These are phyloP conservation scores for Rhagium mordax DNA, from an alignment of 2,888 invertebrate genomes.

Conservation along the genomic window DNA sequence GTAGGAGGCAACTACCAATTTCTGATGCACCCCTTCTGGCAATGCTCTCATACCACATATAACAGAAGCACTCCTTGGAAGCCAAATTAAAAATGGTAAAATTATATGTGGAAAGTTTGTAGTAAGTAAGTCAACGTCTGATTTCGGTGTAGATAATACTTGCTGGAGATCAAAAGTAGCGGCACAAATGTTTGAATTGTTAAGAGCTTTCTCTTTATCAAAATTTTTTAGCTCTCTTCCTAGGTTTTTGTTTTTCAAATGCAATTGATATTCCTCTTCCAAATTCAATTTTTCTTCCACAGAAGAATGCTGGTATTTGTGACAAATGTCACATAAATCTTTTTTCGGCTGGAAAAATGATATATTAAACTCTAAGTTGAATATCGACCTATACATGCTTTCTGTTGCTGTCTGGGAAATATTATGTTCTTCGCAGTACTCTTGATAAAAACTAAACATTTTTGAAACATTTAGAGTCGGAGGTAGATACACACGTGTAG, in stretches of 20 bases:
- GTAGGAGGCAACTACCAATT: conserved; percentile 42
- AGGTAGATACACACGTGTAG: conserved; percentile 31
- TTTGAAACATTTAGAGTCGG: conserved; percentile 41
- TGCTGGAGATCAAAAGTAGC: conserved; percentile 41
- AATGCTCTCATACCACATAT: conserved; percentile 44
- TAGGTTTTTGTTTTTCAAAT: conserved; percentile 50
- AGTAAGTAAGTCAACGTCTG: conserved; percentile 38
- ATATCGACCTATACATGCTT: conserved; percentile 41
- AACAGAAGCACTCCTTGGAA: conserved; percentile 33
- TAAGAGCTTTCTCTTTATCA: conserved; percentile 22
- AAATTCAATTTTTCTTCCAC: conserved; percentile 18
- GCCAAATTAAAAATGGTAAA: conserved; percentile 39
- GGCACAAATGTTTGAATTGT: conserved; percentile 14
- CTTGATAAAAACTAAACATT: conserved; percentile 38
- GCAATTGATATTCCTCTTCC: conserved; percentile 43
- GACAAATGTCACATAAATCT: conserved; percentile 43
- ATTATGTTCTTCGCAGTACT: conserved; percentile 39
- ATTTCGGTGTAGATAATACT: conserved; percentile 31
- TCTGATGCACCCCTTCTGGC: conserved; percentile 42
- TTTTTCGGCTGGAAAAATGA: conserved; percentile 55
- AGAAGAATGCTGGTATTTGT: background rate
- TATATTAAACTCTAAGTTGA: conserved; percentile 54
- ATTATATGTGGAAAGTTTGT: conserved; percentile 42
- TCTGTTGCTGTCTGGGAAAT: conserved; percentile 30
- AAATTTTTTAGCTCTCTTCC: conserved; percentile 50